Evolutionary conservation across 2,797 vertebrate genomes (phyloP), one percentile per base, ranked within the genome.

Genomic region (Merluccius polli): DNA sequence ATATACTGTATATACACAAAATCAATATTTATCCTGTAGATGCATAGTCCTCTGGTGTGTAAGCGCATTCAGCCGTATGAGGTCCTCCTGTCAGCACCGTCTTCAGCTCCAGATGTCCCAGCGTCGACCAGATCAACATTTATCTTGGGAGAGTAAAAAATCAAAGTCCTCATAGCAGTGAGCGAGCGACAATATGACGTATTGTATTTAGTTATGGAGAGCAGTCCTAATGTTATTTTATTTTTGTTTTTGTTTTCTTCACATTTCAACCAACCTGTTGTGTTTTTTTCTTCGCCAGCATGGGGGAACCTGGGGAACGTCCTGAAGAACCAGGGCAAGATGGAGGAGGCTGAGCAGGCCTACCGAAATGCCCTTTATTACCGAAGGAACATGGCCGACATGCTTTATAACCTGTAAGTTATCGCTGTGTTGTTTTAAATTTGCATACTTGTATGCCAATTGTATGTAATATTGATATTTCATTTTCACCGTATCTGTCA

Each of bases 291-390:
- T 74, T 87, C 87, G 85, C 77, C 94, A 99, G 98, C 98, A 24
- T 99, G 98, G 98, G 98, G 98, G 82, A 99, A 99, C 94, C 96
- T 99, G 82, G 98, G 98, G 91, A 99, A 99, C 87, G 97, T 99
- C 88, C 93, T 99, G 88, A 99, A 99, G 94, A 99, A 97, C 95
- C 98, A 99, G 91, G 95, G 95, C 82, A 96, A 99, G 91, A 95
- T 98, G 93, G 91, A 93, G 41, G 96, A 97, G 94, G 98, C 98
- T 27, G 98, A 99, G 87, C 94, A 87, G 85, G 97, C 98, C 32
- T 99, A 99, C 87, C 95, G 98, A 89, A 99, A 98, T 77, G 97
- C 98, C 83, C 95, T 99, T 84, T 97, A 96, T 91, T 99, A 98
- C 89, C 96, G 98, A 80, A 98, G 97, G 93, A 99, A 99, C 94